These are phyloP conservation scores for Nycticebus coucang DNA, from an alignment of 2,113 vertebrate species.

Conservation along the genomic window DNA sequence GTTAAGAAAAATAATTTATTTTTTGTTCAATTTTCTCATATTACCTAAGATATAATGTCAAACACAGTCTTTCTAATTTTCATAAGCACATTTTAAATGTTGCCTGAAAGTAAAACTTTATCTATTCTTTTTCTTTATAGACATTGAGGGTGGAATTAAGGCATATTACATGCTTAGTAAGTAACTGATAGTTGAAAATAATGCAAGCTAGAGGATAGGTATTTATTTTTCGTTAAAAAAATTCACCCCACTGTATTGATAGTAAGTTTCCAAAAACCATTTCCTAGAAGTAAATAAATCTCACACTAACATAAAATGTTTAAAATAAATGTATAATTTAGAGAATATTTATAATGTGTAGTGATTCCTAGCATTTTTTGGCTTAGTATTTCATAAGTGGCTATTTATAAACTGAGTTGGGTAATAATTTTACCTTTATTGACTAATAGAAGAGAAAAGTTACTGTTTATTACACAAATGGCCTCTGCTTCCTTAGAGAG, in stretches of 20 bases:
- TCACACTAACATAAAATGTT: not conserved
- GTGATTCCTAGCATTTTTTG: slow-evolving; percentile 11
- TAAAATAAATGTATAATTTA: not conserved
- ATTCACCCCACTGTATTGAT: not conserved
- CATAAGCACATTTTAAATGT: slow-evolving; percentile 7
- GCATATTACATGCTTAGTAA: not conserved
- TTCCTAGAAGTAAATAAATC: slow-evolving; percentile 7
- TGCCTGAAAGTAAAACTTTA: not conserved
- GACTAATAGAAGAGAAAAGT: not conserved
- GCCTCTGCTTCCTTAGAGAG: not conserved
- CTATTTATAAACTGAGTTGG: not conserved
- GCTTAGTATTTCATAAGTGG: slow-evolving; percentile 33
- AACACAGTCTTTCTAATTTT: not conserved
- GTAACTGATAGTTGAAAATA: slow-evolving; percentile 22
- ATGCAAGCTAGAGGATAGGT: not conserved
- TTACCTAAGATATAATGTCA: not conserved
- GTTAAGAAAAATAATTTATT: not conserved
- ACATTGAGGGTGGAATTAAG: not conserved
- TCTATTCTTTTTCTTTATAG: not conserved
- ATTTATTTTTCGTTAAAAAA: not conserved
- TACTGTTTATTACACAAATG: not conserved
- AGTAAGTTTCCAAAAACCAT: not conserved
- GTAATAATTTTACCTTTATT: slow-evolving; percentile 14
- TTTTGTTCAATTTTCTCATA: not conserved
- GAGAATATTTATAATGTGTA: not conserved